Conservation (phyloP, 2,797 vertebrate genomes). For the Melanotaenia pygmaea region DNA sequence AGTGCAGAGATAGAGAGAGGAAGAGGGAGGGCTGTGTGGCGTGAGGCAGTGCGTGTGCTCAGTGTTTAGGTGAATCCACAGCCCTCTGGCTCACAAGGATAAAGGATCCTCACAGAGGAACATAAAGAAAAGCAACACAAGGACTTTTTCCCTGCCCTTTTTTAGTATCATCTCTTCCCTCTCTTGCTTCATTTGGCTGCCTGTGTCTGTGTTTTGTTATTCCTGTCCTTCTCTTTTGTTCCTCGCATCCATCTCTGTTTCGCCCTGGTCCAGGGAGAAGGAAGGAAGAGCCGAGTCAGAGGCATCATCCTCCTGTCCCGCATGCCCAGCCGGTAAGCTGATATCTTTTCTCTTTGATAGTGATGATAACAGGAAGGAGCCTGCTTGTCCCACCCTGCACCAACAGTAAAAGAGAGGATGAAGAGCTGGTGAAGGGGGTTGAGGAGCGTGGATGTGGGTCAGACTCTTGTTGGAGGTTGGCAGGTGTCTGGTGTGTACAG, state of each 20-base stretch:
- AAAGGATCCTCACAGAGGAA: conserved; percentile 72
- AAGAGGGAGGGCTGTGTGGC: conserved; percentile 76
- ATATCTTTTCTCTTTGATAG: conserved; percentile 25
- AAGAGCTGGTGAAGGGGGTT: conserved; percentile 39
- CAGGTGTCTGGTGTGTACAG: conserved; percentile 28
- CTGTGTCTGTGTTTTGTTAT: conserved; percentile 36
- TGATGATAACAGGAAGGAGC: conserved; percentile 18
- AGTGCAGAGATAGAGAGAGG: conserved; percentile 69
- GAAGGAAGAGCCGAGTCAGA: conserved; percentile 70
- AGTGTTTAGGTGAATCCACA: conserved; percentile 82
- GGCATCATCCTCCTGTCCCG: conserved; percentile 70
- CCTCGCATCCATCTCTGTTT: conserved; percentile 59
- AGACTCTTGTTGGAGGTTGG: conserved; percentile 31
- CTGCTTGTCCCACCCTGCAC: conserved; percentile 50
- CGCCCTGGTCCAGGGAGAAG: conserved; percentile 55
- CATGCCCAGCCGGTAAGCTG: conserved; percentile 80
- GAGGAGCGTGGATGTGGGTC: conserved; percentile 57
- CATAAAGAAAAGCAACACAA: conserved; percentile 40
- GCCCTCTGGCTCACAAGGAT: conserved; percentile 79
- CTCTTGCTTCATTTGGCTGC: conserved; percentile 24
- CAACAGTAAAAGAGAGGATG: conserved; percentile 20
- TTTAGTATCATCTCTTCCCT: conserved; percentile 23
- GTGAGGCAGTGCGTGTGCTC: conserved; percentile 78
- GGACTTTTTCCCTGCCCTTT: conserved; percentile 32
- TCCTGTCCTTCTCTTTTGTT: conserved; percentile 67